Evolutionary conservation across 2,888 invertebrate genomes (phyloP).

Genomic region (Boloria euphrosyne): DNA sequence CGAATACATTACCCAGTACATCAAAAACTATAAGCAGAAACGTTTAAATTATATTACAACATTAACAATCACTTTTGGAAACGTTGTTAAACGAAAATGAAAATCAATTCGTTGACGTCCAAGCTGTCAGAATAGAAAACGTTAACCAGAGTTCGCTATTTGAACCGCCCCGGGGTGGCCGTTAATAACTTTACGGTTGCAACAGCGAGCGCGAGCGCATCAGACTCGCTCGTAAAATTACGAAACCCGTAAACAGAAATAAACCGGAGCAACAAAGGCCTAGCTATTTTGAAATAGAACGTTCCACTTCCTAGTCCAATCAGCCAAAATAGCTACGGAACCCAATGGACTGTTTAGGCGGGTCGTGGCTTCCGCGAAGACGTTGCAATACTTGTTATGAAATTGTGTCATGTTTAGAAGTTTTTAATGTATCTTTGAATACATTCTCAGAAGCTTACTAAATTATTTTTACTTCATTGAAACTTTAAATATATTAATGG

Average conservation of each 20-base stretch:
- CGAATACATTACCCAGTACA: not conserved
- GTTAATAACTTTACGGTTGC: slow-evolving; percentile 69
- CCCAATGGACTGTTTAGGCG: slow-evolving; percentile 40
- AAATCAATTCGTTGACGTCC: slow-evolving; percentile 30
- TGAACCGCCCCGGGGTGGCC: slow-evolving; percentile 61
- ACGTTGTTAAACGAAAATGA: slow-evolving; percentile 17
- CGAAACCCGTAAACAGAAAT: slow-evolving; percentile 79
- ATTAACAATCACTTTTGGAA: slow-evolving; percentile 11
- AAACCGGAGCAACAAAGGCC: slow-evolving; percentile 75
- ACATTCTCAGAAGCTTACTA: slow-evolving; percentile 14
- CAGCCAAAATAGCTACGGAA: slow-evolving; percentile 60
- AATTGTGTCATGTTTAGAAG: slow-evolving; percentile 28
- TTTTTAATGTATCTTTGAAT: slow-evolving; percentile 19
- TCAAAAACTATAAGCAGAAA: slow-evolving; percentile 2
- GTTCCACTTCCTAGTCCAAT: slow-evolving; percentile 68
- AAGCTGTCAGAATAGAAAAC: slow-evolving; percentile 30
- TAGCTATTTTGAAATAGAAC: slow-evolving; percentile 64
- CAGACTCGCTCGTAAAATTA: slow-evolving; percentile 74
- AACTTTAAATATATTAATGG: not conserved
- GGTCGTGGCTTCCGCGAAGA: slow-evolving; percentile 42
- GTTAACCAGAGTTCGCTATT: slow-evolving; percentile 48
- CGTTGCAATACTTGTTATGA: slow-evolving; percentile 37
- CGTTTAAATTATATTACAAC: slow-evolving; percentile 10
- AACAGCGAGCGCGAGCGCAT: slow-evolving; percentile 68
- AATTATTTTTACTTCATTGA: not conserved